Evolutionary conservation across 2,113 vertebrate species (phyloP).

Genomic region (Microcebus griseorufus): DNA sequence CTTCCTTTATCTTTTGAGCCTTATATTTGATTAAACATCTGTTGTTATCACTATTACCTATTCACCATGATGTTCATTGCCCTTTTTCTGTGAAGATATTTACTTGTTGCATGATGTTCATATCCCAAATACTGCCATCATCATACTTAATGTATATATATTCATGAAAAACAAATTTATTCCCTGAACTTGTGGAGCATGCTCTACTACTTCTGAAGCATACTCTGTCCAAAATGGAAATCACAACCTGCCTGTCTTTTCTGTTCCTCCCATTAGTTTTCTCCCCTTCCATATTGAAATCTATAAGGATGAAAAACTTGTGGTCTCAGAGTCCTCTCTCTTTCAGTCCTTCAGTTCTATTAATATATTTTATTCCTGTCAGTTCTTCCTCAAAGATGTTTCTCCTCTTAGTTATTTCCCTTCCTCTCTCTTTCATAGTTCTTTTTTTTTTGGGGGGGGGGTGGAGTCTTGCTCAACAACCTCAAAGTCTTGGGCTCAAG

Average conservation of each 20-base stretch:
- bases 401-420: not conserved
- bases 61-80: not conserved
- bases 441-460: not conserved
- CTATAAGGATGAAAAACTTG: not conserved
- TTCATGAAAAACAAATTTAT: not conserved
- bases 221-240: not conserved
- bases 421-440: not conserved
- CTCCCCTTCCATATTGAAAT: not conserved
- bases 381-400: not conserved
- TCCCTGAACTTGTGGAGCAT: not conserved
- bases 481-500: too few relatives aligned
- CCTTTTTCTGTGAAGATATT: not conserved
- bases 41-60: not conserved
- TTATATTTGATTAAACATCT: not conserved
- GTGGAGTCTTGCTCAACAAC: too few relatives aligned
- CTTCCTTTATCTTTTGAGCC: not conserved
- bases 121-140: not conserved
- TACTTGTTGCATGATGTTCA: not conserved
- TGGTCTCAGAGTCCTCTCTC: not conserved
- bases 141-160: accelerated
- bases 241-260: not conserved
- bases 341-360: not conserved
- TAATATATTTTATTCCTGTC: not conserved
- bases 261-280: not conserved
- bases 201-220: not conserved